A percentile compares a stretch with the other conserved stretches of the same genome.
phyloP scores from a whole-genome alignment of 2,113 vertebrate species.

The Periophthalmodon schlosseri region DNA sequence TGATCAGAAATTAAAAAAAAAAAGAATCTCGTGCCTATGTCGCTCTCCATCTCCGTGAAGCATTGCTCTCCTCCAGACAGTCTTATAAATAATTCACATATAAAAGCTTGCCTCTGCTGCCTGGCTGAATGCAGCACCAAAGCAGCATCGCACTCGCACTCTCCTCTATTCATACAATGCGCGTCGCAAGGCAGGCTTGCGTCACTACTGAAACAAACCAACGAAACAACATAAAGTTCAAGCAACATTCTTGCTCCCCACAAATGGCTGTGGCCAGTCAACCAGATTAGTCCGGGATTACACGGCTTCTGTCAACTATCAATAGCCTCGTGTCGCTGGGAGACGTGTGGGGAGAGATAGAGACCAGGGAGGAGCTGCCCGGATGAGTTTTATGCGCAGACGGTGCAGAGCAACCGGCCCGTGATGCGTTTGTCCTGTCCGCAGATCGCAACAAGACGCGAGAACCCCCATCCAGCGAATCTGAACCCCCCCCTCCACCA shows the following conservation, averaged over 20 bases:
- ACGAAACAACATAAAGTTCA: constrained; percentile 64
- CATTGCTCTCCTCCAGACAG: constrained; percentile 59
- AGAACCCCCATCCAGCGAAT: constrained; percentile 13
- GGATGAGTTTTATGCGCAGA: constrained; percentile 48
- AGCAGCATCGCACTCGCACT: constrained; percentile 5
- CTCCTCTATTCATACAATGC: background rate
- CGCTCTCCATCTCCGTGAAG: constrained; percentile 41
- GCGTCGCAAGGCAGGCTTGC: constrained; percentile 39
- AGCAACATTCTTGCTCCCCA: constrained; percentile 56
- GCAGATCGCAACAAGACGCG: constrained; percentile 32
- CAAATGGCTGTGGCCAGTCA: constrained; percentile 43
- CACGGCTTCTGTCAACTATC: constrained; percentile 69
- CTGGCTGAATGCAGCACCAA: constrained; percentile 61
- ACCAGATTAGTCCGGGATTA: constrained; percentile 61
- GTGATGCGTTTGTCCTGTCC: constrained; percentile 63
- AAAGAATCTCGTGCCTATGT: background rate
- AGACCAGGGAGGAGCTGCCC: background rate
- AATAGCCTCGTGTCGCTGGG: constrained; percentile 60
- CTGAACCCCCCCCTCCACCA: background rate
- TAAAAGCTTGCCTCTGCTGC: constrained; percentile 66
- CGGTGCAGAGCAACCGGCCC: constrained; percentile 44
- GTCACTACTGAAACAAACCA: constrained; percentile 60
- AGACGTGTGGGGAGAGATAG: constrained; percentile 14
- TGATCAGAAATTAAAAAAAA: background rate
- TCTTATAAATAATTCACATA: constrained; percentile 78